Conservation (phyloP, 2,888 invertebrate species). For the Rhamnusium bicolor region DNA sequence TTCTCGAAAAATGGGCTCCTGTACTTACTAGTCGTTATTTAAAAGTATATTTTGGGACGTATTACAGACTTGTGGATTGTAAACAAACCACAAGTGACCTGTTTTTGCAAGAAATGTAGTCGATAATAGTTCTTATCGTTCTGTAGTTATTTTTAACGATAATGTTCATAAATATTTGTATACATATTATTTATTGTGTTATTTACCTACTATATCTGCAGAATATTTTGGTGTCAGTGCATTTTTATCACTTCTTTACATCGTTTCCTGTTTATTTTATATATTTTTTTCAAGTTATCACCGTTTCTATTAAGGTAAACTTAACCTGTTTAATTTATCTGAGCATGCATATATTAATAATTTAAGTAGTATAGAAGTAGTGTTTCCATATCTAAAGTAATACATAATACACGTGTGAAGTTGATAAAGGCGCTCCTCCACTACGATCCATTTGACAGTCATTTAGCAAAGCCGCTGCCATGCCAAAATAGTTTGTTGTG, state of each 20-base stretch:
- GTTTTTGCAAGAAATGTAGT: background rate
- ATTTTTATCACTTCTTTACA: constrained; percentile 23
- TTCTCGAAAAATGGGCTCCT: too few relatives aligned
- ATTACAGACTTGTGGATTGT: too few relatives aligned
- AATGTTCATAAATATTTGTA: background rate
- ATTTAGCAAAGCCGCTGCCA: too few relatives aligned
- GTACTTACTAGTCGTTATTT: too few relatives aligned
- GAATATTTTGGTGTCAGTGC: constrained; percentile 29
- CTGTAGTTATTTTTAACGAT: background rate
- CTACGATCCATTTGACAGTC: too few relatives aligned
- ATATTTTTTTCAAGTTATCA: background rate
- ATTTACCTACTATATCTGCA: background rate
- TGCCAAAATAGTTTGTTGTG: too few relatives aligned
- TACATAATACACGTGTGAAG: too few relatives aligned
- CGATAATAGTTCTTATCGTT: background rate
- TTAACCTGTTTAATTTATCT: background rate
- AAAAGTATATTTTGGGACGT: too few relatives aligned
- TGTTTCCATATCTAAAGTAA: background rate
- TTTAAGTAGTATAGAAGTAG: background rate
- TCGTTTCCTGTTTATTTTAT: constrained; percentile 26
- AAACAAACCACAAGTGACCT: too few relatives aligned
- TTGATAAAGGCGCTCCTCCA: too few relatives aligned
- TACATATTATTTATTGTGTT: constrained; percentile 1
- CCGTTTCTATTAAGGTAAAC: background rate
- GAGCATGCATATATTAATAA: too few relatives aligned